phyloP scores from a whole-genome alignment of 2,113 vertebrate species.

The Tautogolabrus adspersus region DNA sequence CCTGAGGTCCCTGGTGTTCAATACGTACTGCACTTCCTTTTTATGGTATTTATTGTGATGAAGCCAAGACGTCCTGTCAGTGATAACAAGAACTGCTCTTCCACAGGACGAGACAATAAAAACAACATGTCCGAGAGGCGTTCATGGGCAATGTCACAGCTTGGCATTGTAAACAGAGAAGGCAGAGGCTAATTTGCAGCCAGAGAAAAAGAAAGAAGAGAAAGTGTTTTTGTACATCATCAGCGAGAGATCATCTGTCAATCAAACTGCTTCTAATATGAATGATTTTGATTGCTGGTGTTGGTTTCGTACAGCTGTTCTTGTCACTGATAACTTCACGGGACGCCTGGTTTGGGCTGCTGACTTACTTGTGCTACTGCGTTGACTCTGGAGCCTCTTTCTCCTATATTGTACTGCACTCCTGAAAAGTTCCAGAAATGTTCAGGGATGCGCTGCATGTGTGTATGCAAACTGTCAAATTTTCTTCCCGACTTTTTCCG shows the following conservation, averaged over 20 bases:
- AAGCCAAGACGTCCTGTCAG: constrained; percentile 5
- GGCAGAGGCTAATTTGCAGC: too few relatives aligned
- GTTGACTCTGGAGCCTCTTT: too few relatives aligned
- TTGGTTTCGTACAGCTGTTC: not conserved
- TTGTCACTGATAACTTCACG: too few relatives aligned
- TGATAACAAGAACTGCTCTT: not conserved
- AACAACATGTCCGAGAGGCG: not conserved
- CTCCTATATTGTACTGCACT: too few relatives aligned
- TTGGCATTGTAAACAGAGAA: not conserved
- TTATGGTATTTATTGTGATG: constrained; percentile 6
- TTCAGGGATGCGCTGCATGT: too few relatives aligned
- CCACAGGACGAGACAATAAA: not conserved
- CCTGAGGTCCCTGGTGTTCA: constrained; percentile 6
- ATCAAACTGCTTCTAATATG: not conserved
- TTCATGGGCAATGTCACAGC: not conserved
- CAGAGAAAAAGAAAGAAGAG: too few relatives aligned
- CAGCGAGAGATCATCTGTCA: not conserved
- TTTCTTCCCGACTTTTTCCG: too few relatives aligned
- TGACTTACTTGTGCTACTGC: too few relatives aligned
- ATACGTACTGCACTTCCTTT: not conserved
- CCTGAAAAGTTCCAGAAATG: too few relatives aligned
- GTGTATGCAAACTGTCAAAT: too few relatives aligned
- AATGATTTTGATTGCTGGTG: not conserved
- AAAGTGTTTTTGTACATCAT: too few relatives aligned
- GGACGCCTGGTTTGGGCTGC: too few relatives aligned